These are phyloP conservation scores for Hiodon tergisus DNA, from an alignment of 2,113 vertebrate genomes.

Conservation along the genomic window DNA sequence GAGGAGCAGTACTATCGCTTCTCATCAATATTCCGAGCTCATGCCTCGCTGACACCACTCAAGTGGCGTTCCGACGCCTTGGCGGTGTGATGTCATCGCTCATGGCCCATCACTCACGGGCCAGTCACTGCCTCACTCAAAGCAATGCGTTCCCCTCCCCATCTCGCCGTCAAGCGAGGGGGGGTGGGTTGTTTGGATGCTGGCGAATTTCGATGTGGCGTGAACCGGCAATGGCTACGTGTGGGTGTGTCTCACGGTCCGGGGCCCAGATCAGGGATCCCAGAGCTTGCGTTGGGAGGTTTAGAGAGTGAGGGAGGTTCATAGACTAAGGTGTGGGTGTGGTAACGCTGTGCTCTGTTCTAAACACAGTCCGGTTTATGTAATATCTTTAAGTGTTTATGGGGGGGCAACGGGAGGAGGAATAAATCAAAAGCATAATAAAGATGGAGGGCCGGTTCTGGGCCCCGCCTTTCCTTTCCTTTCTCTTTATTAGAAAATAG, in stretches of 20 bases:
- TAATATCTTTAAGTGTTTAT: conserved; percentile 62
- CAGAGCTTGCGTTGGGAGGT: too few relatives aligned
- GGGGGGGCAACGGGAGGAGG: conserved; percentile 28
- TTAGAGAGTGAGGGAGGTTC: neutral
- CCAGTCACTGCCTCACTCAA: neutral
- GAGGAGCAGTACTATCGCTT: neutral
- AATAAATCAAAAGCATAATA: conserved; percentile 58
- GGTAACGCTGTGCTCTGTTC: conserved; percentile 9
- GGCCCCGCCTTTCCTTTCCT: conserved; percentile 11
- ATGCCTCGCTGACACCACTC: conserved; percentile 39
- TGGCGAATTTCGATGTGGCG: too few relatives aligned
- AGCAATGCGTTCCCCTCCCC: too few relatives aligned
- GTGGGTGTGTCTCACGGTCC: neutral
- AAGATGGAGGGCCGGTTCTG: conserved; percentile 39
- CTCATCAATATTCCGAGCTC: conserved; percentile 55
- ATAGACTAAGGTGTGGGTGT: neutral
- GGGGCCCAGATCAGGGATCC: neutral
- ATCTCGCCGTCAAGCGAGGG: too few relatives aligned
- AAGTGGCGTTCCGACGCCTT: conserved; percentile 15
- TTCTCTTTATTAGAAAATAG: conserved; percentile 21
- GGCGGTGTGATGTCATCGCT: neutral
- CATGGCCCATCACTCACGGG: neutral
- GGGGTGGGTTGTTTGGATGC: too few relatives aligned
- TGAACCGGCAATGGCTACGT: neutral
- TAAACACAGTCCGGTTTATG: conserved; percentile 36